These are phyloP conservation scores for Pundamilia nyererei DNA, from an alignment of 2,113 vertebrate genomes.

Conservation along the genomic window DNA sequence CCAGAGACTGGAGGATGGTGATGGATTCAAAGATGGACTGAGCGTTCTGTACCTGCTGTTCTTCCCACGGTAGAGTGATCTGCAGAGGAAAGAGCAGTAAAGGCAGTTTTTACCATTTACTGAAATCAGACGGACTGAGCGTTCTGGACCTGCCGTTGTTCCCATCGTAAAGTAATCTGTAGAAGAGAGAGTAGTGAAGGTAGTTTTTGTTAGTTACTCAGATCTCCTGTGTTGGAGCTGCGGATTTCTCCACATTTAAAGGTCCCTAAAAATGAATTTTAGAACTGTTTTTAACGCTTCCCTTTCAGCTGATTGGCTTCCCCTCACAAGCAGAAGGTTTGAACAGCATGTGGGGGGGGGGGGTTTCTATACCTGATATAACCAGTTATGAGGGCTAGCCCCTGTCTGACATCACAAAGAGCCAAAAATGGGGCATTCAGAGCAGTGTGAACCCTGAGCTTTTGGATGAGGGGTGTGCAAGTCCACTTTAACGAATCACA, in stretches of 20 bases:
- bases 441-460: neutral
- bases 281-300: neutral
- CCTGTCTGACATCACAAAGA: neutral
- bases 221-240: neutral
- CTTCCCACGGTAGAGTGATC: constrained; percentile 68
- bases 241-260: neutral
- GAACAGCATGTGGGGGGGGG: neutral
- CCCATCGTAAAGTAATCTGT: neutral
- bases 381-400: neutral
- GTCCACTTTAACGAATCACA: neutral
- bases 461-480: neutral
- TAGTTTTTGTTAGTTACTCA: neutral
- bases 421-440: neutral
- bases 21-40: constrained; percentile 48
- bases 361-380: neutral
- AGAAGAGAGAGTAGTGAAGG: neutral
- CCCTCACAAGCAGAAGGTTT: neutral
- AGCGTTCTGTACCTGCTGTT: constrained; percentile 49
- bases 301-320: neutral
- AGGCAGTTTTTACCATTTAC: neutral
- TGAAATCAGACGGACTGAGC: neutral
- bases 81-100: constrained; percentile 4
- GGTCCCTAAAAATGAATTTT: neutral
- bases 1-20: constrained; percentile 55
- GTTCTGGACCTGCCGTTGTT: neutral